Conservation (phyloP, 2,797 vertebrate genomes). For the Brachymystax lenok region DNA sequence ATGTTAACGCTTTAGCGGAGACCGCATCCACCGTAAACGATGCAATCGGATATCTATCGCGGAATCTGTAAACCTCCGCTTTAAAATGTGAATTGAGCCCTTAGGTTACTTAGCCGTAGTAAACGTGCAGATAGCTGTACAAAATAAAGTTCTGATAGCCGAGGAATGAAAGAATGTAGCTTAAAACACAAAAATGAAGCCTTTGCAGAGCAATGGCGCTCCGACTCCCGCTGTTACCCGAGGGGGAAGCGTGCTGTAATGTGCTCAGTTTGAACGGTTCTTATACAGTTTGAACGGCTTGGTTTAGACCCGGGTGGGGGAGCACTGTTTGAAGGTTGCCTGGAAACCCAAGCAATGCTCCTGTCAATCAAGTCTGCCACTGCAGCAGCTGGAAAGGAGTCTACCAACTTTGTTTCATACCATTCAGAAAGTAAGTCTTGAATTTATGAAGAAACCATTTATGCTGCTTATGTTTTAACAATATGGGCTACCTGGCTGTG, state of each 20-base stretch:
- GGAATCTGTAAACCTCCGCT: too few species aligned
- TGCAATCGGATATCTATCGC: too few species aligned
- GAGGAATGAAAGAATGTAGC: too few species aligned
- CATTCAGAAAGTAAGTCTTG: slow-evolving; percentile 4
- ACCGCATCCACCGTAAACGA: too few species aligned
- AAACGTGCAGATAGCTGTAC: too few species aligned
- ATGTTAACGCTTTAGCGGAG: too few species aligned
- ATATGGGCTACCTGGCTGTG: background rate
- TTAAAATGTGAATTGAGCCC: too few species aligned
- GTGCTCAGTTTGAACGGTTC: background rate
- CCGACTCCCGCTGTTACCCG: background rate
- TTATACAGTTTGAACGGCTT: background rate
- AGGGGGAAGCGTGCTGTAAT: background rate
- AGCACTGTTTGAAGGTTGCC: slow-evolving; percentile 53
- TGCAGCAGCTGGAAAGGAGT: background rate
- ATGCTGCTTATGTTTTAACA: background rate
- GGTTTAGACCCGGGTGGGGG: background rate
- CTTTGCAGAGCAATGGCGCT: background rate
- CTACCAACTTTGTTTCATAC: background rate
- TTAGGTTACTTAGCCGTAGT: too few species aligned
- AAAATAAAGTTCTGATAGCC: too few species aligned
- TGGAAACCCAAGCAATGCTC: slow-evolving; percentile 29
- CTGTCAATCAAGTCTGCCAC: slow-evolving; percentile 34
- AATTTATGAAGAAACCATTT: background rate
- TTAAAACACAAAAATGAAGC: too few species aligned